A percentile compares a stretch with the other conserved stretches of the same genome.
Evolutionary conservation across 2,797 vertebrate species (phyloP).

Genomic region (Potorous gilbertii): DNA sequence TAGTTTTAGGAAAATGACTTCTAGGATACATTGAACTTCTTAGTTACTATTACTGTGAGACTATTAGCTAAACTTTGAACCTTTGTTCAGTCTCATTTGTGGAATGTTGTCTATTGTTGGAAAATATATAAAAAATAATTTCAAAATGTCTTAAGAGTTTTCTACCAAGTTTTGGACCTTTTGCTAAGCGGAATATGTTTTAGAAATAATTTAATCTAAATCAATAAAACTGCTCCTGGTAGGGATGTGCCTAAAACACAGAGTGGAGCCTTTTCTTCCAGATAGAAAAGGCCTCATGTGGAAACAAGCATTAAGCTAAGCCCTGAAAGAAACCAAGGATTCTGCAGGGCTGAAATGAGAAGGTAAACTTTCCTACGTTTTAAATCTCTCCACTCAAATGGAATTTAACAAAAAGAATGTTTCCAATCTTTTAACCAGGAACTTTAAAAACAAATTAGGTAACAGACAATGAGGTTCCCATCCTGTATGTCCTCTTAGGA

Average conservation of each 20-base stretch:
- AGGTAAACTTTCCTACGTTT: slow-evolving; percentile 5
- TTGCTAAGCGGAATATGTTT: background rate
- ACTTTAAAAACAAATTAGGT: slow-evolving; percentile 3
- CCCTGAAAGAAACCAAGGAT: background rate
- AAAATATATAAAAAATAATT: background rate
- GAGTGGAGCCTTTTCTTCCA: background rate
- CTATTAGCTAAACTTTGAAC: background rate
- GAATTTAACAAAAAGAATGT: slow-evolving; percentile 20
- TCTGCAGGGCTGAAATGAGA: background rate
- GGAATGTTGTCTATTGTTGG: background rate
- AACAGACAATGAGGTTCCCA: background rate
- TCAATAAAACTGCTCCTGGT: background rate
- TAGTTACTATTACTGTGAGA: background rate
- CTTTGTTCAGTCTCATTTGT: background rate
- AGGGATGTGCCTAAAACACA: background rate
- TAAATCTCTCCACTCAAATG: background rate
- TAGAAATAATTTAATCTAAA: background rate
- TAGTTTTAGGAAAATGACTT: background rate
- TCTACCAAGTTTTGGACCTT: background rate
- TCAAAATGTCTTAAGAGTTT: background rate
- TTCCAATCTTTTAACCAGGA: slow-evolving; percentile 41
- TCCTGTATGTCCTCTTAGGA: background rate
- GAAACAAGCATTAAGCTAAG: background rate
- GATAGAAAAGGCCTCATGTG: background rate
- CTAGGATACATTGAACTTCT: background rate